Evolutionary conservation across 2,888 invertebrate genomes (phyloP), one percentile per base, ranked within the genome.

Genomic region (Dorcus hopei): DNA sequence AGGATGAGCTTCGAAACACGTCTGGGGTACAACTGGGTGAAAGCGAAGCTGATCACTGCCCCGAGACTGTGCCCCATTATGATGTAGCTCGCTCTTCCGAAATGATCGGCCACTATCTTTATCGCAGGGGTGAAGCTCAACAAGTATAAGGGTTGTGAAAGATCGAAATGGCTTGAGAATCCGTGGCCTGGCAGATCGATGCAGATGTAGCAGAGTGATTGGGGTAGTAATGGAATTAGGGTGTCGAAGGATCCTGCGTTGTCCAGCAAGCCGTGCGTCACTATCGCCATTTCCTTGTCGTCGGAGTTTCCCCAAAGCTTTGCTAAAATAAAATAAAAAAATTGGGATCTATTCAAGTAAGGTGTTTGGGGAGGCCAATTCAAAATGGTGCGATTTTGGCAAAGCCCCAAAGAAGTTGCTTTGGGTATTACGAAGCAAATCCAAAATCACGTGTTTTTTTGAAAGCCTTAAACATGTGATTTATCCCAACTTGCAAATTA

Each of bases 101-200:
- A 63, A 39, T 62, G 52, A 33, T 62, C 57, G 16, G 50, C 42
- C 33, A 56, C 3, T 47, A 56, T 16, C 49, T 59, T 59, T 3
- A 59, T 49, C 6, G 52, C 53, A 49, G 55, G 56, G 9, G 56
- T 55, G 43, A 42, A 59, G 26, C 53, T 57, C 56, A 53, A 54
- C 52, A 49, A 56, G 47, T 58, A 57, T 16, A 54, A 45, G n/a
- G 54, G 0, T 41, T 52, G 38, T 61, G 68, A 58, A 19, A 68
- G 64, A 0, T 83, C 83, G 43, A 81, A 80, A 16, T 80, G 81
- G 55, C 83, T 82, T 0, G 87, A 87, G 42, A 74, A 79, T 0
- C 87, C 87, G 62, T 82, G 85, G 0, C 88, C 85, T 0, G 87
- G 87, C 2, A 86, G 71, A 66, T 87, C 87, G 45, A 81, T 69